Base-by-base conservation (phyloP, 2,797 vertebrate genomes). In the Sebastes dallii region DNA sequence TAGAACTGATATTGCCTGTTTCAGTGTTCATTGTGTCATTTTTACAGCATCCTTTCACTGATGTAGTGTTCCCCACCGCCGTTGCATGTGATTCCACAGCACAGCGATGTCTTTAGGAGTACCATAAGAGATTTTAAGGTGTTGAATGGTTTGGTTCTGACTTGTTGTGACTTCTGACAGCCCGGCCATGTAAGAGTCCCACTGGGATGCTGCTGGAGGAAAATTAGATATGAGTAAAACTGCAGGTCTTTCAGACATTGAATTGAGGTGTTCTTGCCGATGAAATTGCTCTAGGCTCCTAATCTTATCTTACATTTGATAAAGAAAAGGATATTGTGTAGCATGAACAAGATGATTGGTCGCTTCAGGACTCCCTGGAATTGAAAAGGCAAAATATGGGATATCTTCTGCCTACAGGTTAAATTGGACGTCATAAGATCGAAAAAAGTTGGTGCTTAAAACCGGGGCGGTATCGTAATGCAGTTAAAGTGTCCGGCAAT, bases 301-400 rank as follows among this genome's bases (percentile, higher is more conserved):
- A 59, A 39, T 75, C 22, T 68, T 50, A 62, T 75, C 11, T 68
- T 55, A 66, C 30, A 52, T 64, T 73, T 68, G 27, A 68, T 77
- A 65, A 74, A 64, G 16, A 69, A 50, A 67, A 22, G 6, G 36
- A 14, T 73, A 25, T 32, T 54, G 50, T 58, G 59, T 14, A 16
- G 34, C n/a, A 34, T 55, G 25, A 36, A 27, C 50, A 50, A 58
- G 25, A 65, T 70, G 27, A 82, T 25, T 72, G n/a, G 36, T 62
- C 2, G 20, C 78, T 81, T 77, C 18, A 61, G 61, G 62, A 59
- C 22, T 60, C 5, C 3, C 4, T 70, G 32, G 11, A 74, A 76
- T 72, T 55, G 4, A 67, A 73, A 75, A 80, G 34, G 36, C 2
- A 80, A 46, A 20, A 81, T 66, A 66, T 27, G 4, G 30, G 25